Base-by-base conservation (phyloP, 2,113 vertebrate genomes). In the Thymallus thymallus region DNA sequence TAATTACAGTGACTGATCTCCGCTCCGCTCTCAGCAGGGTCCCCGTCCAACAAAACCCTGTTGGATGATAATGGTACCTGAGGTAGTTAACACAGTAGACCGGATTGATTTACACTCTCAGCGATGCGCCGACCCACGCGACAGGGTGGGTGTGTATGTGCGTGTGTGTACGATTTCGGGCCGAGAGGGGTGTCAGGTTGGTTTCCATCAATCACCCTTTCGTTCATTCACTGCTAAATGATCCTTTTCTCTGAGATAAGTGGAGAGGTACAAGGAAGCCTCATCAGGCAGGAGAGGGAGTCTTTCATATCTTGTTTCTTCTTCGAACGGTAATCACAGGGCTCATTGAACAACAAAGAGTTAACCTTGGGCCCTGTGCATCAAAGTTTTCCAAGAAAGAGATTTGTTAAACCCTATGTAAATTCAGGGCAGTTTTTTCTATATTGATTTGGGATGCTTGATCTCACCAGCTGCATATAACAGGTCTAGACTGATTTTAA, bases 311-410 rank as follows among this genome's bases (percentile, higher is more conserved):
- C 72, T 69, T 3, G 29, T 85, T 85, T 86, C 74, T 78, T 55
- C 69, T 80, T 67, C 61, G 76, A 74, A 83, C 82, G 86, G 69
- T 79, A 81, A 86, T 81, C 23, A 65, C 48, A 30, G 24, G 58
- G 75, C 69, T 78, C 73, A 68, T 63, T 66, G 23, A 78, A 78
- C 71, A 78, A 73, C 75, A 71, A 72, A 80, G 70, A 61, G 35
- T 32, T 55, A 69, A 71, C 35, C 41, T 10, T 45, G 75, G 80
- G 79, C 29, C 32, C 22, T 74, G 81, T 69, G 55, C 63, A 75
- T 69, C 9, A 73, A 58, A 71, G 18, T 45, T 76, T 80, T 80
- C 63, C 72, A 76, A 82, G 74, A 75, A 48, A 60, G 63, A 4
- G 35, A 79, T 84, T 78, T 67, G 75, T 69, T 65, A 45, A 45